Base-by-base conservation (phyloP, 2,797 vertebrate species). In the Danio albolineatus region DNA sequence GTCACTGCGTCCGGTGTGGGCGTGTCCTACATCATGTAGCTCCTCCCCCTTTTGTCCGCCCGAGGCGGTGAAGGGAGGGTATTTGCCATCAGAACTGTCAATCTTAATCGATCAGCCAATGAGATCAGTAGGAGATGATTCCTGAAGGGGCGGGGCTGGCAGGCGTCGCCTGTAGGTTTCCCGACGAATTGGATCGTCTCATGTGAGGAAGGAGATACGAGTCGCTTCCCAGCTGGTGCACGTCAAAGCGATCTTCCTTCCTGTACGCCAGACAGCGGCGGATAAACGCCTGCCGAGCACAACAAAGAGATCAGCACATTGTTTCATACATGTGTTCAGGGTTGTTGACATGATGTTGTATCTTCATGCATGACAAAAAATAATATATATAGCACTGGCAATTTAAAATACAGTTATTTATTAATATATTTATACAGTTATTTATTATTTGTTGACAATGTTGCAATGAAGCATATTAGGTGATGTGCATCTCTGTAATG, bases 121-220 rank as follows among this genome's bases (percentile, higher is more conserved):
- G 88, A 91, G 89, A 92, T 96, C 93, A 96, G 88, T 94, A 96
- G 3, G 95, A 94, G 92, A 95, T 93, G 89, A 96, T 93, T 87
- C 92, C 95, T 70, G 96, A 95, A 78, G 96, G 95, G 88, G 96
- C 91, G 19, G 95, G 91, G 16, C 92, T 93, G 72, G 93, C 91
- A 74, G 91, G 94, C 1, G n/a, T 82, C 77, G 93, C 89, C 93
- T 99, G 98, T 89, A 99, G 93, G 86, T 97, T 96, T 92, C 98
- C 97, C 81, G 97, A 98, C 90, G 97, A 99, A 93, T 97, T 98
- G 2, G 98, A 97, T 85, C 97, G 96, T 87, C 98, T 95, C 96
- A 99, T 99, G 90, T 99, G 98, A 75, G 98, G 98, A 82, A 99
- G 97, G 89, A 99, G 97, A 89, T 99, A 99, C 76, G 96, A 92